phyloP scores from a whole-genome alignment of 2,797 vertebrate genomes.

The Melanotaenia pygmaea region DNA sequence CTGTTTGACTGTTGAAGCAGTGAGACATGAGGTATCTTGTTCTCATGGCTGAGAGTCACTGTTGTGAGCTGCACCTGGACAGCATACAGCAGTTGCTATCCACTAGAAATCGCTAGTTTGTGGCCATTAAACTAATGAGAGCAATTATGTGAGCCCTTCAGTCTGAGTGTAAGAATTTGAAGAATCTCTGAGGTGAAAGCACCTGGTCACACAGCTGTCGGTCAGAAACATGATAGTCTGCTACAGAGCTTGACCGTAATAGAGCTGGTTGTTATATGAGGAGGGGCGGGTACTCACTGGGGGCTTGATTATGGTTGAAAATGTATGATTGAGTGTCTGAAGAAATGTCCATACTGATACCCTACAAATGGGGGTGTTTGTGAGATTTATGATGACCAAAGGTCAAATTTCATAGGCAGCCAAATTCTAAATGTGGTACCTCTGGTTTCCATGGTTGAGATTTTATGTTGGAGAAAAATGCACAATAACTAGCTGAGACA shows the following conservation, averaged over 20 bases:
- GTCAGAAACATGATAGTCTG: constrained; percentile 49
- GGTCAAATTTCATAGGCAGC: constrained; percentile 57
- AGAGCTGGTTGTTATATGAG: constrained; percentile 23
- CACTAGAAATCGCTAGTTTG: constrained; percentile 53
- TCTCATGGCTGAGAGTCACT: constrained; percentile 47
- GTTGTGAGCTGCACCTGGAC: constrained; percentile 73
- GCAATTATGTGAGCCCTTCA: constrained; percentile 69
- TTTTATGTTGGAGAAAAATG: constrained; percentile 47
- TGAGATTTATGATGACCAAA: constrained; percentile 63
- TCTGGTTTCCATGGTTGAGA: constrained; percentile 62
- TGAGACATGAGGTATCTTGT: constrained; percentile 66
- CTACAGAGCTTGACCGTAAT: constrained; percentile 27
- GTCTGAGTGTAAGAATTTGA: constrained; percentile 70
- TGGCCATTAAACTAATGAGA: constrained; percentile 72
- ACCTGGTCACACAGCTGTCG: constrained; percentile 73
- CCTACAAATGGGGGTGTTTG: constrained; percentile 3
- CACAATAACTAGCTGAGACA: constrained; percentile 39
- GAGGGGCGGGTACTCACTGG: neutral
- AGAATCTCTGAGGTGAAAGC: constrained; percentile 74
- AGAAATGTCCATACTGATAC: neutral
- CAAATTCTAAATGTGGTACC: constrained; percentile 32
- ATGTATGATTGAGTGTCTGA: neutral
- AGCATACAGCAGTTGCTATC: constrained; percentile 42
- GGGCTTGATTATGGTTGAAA: constrained; percentile 6
- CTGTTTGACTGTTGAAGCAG: constrained; percentile 18